phyloP scores from a whole-genome alignment of 2,113 vertebrate species.

The Dipodomys spectabilis region DNA sequence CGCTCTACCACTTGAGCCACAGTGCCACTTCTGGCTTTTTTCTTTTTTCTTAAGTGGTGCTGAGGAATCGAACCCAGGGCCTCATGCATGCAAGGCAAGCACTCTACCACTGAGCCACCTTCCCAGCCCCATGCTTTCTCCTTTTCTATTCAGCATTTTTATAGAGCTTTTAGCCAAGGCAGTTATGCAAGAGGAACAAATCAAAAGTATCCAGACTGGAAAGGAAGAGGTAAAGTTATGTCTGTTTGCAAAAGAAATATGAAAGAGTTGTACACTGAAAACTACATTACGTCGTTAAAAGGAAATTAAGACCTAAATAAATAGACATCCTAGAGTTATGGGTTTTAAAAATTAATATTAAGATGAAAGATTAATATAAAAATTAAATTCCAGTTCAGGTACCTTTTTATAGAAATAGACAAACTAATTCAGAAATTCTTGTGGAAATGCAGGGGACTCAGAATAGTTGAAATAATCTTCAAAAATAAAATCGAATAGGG shows the following conservation, averaged over 20 bases:
- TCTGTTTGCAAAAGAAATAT: background rate
- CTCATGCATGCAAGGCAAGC: too few relatives aligned
- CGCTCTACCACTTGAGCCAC: too few relatives aligned
- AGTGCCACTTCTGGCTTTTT: too few relatives aligned
- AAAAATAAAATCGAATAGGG: background rate
- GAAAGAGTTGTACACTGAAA: background rate
- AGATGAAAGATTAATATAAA: background rate
- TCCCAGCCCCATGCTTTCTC: too few relatives aligned
- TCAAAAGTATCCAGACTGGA: background rate
- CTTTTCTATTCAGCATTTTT: background rate
- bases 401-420: background rate
- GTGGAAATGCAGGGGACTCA: background rate
- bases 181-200: slow-evolving; percentile 8
- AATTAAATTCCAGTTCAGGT: background rate
- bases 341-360: background rate
- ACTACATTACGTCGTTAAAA: background rate
- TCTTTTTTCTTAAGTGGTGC: too few relatives aligned
- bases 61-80: too few relatives aligned
- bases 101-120: too few relatives aligned
- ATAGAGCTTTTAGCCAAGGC: background rate
- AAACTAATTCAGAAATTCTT: background rate
- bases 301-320: slow-evolving; percentile 29
- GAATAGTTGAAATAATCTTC: background rate
- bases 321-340: background rate
- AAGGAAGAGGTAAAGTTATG: slow-evolving; percentile 1